Conservation (phyloP, 2,797 vertebrate genomes). For the Eurystomus glaucurus region DNA sequence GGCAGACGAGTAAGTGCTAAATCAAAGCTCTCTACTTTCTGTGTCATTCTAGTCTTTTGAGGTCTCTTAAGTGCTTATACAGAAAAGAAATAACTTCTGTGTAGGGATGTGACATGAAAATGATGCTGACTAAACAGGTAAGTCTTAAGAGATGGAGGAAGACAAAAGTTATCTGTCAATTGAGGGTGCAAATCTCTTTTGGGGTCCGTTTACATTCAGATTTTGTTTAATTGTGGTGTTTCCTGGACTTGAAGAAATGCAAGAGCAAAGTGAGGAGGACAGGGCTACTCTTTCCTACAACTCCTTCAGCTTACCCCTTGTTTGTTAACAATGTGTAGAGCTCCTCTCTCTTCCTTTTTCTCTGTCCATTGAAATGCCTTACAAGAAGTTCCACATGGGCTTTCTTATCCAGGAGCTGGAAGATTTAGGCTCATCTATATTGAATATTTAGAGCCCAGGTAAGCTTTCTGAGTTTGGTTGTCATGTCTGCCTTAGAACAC, state of each 20-base stretch:
- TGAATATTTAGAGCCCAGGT: neutral
- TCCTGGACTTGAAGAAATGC: neutral
- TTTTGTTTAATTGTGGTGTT: neutral
- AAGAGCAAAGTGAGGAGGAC: neutral
- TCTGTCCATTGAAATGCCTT: neutral
- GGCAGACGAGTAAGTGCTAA: neutral
- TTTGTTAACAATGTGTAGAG: neutral
- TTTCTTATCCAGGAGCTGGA: neutral
- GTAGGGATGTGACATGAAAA: neutral
- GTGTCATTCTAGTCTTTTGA: neutral
- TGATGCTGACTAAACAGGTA: neutral
- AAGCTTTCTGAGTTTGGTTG: neutral
- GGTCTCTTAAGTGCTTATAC: neutral
- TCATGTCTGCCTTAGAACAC: neutral
- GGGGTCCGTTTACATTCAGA: neutral
- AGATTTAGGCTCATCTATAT: neutral
- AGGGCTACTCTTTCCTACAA: neutral
- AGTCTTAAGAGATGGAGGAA: neutral
- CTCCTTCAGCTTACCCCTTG: neutral
- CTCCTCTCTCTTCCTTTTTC: neutral
- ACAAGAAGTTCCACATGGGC: neutral
- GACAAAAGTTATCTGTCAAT: neutral
- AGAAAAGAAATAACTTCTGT: neutral
- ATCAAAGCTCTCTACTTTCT: neutral
- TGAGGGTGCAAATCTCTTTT: neutral